Evolutionary conservation across 2,888 invertebrate species (phyloP).

Genomic region (Melieria crassipennis): DNA sequence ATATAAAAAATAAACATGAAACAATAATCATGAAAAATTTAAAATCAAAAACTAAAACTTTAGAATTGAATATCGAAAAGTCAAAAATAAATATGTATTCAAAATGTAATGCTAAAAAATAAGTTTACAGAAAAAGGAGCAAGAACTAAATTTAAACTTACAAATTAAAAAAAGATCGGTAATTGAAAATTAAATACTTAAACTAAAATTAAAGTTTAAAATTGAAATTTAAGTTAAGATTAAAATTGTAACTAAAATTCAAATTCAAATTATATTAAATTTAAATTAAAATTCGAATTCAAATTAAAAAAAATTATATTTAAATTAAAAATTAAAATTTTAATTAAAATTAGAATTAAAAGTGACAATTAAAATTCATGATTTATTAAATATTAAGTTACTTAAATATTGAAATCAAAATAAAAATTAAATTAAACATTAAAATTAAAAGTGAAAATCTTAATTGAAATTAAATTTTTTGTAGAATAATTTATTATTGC

Average conservation of each 20-base stretch:
- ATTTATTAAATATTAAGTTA: background rate
- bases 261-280: too few species aligned
- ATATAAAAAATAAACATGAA: too few species aligned
- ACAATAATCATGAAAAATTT: too few species aligned
- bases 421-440: background rate
- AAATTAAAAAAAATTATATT: background rate
- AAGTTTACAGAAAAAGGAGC: too few species aligned
- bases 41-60: background rate
- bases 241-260: too few species aligned
- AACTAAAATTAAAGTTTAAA: too few species aligned
- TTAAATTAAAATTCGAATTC: too few species aligned
- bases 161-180: too few species aligned
- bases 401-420: background rate
- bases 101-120: background rate
- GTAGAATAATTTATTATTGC: too few species aligned
- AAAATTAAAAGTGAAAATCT: background rate
- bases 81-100: background rate
- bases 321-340: background rate
- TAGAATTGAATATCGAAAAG: constrained; percentile 9
- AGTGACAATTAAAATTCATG: background rate
- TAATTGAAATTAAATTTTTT: background rate
- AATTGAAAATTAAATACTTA: too few species aligned
- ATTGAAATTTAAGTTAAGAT: too few species aligned
- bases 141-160: too few species aligned
- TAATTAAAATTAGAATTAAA: background rate